phyloP scores from a whole-genome alignment of 64 coral and sea anemone genomes.

The Actinia equina region DNA sequence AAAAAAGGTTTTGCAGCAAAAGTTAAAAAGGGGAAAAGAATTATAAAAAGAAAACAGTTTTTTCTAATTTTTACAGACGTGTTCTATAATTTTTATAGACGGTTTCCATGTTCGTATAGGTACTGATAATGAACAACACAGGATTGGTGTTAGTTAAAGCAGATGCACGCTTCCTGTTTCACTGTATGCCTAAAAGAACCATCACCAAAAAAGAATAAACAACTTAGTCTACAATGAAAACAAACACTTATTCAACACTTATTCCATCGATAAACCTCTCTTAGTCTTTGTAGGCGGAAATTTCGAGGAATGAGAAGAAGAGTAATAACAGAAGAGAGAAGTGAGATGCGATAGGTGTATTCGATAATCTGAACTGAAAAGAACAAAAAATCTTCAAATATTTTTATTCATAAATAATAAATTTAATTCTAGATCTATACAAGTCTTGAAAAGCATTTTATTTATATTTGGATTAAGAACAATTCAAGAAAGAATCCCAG shows the following conservation, averaged over 20 bases:
- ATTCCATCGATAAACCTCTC: not conserved
- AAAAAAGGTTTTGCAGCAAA: not conserved
- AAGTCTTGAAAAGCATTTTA: no score
- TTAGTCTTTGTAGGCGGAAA: not conserved
- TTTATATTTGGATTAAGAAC: no score
- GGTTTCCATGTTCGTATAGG: not conserved
- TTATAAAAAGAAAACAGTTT: not conserved
- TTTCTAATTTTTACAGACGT: not conserved
- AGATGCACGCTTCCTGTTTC: not conserved
- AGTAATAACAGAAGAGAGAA: no score
- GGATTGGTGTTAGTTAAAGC: not conserved
- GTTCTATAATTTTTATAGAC: not conserved
- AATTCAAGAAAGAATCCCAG: not conserved
- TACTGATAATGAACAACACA: not conserved
- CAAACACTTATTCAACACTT: not conserved
- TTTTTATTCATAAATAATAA: no score
- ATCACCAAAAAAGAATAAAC: not conserved
- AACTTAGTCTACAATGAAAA: not conserved
- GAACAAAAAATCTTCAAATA: no score
- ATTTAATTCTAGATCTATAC: no score
- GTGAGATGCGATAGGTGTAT: not conserved
- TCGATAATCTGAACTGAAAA: no score
- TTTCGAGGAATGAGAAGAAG: not conserved
- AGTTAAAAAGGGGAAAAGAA: not conserved
- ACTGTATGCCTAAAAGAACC: not conserved